Evolutionary conservation across 2,113 vertebrate genomes (phyloP), one percentile per base, ranked within the genome.

Genomic region (Odocoileus virginianus): DNA sequence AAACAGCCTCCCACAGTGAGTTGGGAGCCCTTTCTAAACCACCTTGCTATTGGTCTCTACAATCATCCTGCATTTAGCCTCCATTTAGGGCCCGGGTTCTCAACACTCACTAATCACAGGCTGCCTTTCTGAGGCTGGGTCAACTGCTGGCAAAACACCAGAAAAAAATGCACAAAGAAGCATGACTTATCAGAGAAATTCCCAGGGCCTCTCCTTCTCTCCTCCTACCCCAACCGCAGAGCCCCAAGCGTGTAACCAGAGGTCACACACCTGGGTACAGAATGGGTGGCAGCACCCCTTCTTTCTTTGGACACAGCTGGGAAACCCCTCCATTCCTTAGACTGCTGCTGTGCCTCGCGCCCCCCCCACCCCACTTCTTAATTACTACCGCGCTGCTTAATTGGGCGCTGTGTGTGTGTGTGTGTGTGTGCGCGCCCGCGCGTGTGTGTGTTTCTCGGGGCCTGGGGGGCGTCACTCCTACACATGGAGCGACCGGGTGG

Each of bases 311-410:
- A 57, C 54, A 58, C 79, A 81, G 50, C 91, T 87, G 71, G 45
- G 40, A 76, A 88, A 50, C 25, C 52, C 43, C 58, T 87, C 78
- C 45, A 25, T 52, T 79, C 76, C 33, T 74, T 88, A 86, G 67
- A 88, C 82, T 28, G 36, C 90, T 30, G 50, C 86, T 45, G 76
- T 25, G 83, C 85, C 50, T 61, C 25, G 30, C 15, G 17, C 74
- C 40, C 40, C 40, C 40, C 40, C 40, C 36, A 36, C 50, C 57
- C 67, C 88, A 14, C 88, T 84, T 58, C 82, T 92, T 97, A 98
- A 98, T 98, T 96, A 98, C 95, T 95, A 82, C 79, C 86, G 71
- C 83, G 91, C 95, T 97, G 96, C 97, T 93, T 98, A 98, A 98
- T 98, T 92, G 97, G 97, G 81, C 52, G 36, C 76, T 16, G 94